Evolutionary conservation across 2,888 invertebrate genomes (phyloP).

Genomic region (Ornithoptera priamus): DNA sequence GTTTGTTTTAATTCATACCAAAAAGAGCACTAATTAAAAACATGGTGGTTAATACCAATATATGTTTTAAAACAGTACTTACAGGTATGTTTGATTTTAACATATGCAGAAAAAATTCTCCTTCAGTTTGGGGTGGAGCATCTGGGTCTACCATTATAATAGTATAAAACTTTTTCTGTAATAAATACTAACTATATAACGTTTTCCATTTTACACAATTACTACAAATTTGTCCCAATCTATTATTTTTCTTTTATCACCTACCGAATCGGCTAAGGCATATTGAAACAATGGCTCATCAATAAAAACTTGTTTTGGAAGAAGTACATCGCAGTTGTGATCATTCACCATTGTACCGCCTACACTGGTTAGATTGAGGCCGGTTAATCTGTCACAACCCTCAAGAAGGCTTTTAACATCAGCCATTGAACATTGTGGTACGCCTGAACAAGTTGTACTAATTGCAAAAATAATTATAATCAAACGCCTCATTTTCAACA

Average conservation of each 20-base stretch:
- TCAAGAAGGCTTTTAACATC: constrained; percentile 66
- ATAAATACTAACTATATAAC: constrained; percentile 31
- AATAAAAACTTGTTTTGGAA: constrained; percentile 70
- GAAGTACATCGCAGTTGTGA: constrained; percentile 69
- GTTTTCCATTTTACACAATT: not conserved
- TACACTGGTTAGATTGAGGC: constrained; percentile 64
- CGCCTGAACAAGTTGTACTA: constrained; percentile 36
- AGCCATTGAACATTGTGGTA: constrained; percentile 51
- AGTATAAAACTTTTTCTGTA: constrained; percentile 75
- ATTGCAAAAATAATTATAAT: constrained; percentile 29
- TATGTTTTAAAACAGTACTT: constrained; percentile 42
- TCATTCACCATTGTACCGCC: constrained; percentile 72
- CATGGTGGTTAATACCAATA: not conserved
- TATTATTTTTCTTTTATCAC: constrained; percentile 17
- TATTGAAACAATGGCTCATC: constrained; percentile 72
- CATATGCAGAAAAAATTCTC: constrained; percentile 74
- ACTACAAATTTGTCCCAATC: not conserved
- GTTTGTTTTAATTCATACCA: not conserved
- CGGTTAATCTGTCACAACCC: constrained; percentile 63
- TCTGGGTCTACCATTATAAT: constrained; percentile 74
- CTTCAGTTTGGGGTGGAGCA: constrained; percentile 66
- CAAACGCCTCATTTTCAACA: constrained; percentile 11
- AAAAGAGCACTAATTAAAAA: not conserved
- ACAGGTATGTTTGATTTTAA: constrained; percentile 74
- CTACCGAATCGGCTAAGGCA: constrained; percentile 61